Evolutionary conservation across 1,140 invertebrate species (phyloP).

Genomic region (Lepidurus apus): DNA sequence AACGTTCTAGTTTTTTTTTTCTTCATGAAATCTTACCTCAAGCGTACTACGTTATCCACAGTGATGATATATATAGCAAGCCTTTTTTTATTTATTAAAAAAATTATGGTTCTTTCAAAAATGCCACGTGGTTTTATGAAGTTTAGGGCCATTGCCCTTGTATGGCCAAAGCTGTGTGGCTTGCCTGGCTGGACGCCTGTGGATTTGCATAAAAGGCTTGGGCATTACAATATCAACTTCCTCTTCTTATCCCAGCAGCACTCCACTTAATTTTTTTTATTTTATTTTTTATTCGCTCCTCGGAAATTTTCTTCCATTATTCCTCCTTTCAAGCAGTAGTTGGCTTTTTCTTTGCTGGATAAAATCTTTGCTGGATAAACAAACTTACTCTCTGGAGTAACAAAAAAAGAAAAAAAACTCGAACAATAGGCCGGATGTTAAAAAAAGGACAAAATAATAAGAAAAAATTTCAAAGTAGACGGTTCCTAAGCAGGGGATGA

Average conservation of each 20-base stretch:
- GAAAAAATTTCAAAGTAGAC: no score
- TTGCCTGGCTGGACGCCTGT: not conserved
- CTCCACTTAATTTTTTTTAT: not conserved
- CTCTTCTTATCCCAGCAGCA: not conserved
- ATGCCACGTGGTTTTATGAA: not conserved
- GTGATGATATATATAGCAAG: not conserved
- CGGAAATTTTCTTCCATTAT: not conserved
- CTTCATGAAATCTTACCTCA: not conserved
- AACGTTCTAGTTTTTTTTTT: not conserved
- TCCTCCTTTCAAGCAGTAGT: not conserved
- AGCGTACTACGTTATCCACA: not conserved
- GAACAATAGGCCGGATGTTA: no score
- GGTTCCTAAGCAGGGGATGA: no score
- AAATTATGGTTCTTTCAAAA: not conserved
- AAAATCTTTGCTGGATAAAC: no score
- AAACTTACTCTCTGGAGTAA: no score
- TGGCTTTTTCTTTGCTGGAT: not conserved
- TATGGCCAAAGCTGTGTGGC: not conserved
- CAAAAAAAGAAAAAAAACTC: no score
- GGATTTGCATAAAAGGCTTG: not conserved
- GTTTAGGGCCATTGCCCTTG: conserved; percentile 1
- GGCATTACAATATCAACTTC: conserved; percentile 11
- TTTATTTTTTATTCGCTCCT: not conserved
- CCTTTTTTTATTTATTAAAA: not conserved
- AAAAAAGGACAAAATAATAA: no score